These are phyloP conservation scores for Hypanus sabinus DNA, from an alignment of 2,113 vertebrate genomes.

Conservation along the genomic window DNA sequence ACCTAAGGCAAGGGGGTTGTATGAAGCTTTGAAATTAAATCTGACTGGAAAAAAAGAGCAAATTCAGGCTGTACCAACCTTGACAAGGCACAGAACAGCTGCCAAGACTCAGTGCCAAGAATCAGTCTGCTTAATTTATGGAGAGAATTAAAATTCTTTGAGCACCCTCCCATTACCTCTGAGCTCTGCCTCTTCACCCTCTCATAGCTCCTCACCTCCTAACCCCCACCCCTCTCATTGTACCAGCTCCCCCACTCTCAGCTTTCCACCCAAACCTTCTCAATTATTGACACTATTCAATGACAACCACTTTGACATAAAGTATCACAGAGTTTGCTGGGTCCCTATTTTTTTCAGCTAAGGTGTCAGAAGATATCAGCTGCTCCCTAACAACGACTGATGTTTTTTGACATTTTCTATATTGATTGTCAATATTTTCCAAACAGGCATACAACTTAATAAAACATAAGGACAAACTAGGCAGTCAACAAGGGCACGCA, in stretches of 20 bases:
- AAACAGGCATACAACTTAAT: not conserved
- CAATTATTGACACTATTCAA: not conserved
- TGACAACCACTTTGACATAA: conserved; percentile 1
- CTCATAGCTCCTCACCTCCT: not conserved
- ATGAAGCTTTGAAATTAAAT: not conserved
- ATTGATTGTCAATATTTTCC: not conserved
- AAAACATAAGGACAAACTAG: not conserved
- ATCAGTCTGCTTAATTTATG: not conserved
- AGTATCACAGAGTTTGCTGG: not conserved
- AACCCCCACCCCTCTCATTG: not conserved
- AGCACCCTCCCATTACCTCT: too few relatives aligned
- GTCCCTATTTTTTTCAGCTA: not conserved
- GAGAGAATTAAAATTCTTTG: conserved; percentile 1
- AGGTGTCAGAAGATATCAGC: not conserved
- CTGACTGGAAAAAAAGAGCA: not conserved
- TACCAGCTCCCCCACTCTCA: too few relatives aligned
- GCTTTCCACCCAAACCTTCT: not conserved
- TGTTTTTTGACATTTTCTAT: not conserved
- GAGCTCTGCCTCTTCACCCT: too few relatives aligned
- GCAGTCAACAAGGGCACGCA: not conserved
- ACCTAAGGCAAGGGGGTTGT: not conserved
- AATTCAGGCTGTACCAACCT: not conserved
- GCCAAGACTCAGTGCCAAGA: not conserved
- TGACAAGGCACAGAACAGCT: not conserved
- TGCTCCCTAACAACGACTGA: not conserved